These are phyloP conservation scores for Anseranas semipalmata DNA, from an alignment of 2,113 vertebrate genomes.

Conservation along the genomic window DNA sequence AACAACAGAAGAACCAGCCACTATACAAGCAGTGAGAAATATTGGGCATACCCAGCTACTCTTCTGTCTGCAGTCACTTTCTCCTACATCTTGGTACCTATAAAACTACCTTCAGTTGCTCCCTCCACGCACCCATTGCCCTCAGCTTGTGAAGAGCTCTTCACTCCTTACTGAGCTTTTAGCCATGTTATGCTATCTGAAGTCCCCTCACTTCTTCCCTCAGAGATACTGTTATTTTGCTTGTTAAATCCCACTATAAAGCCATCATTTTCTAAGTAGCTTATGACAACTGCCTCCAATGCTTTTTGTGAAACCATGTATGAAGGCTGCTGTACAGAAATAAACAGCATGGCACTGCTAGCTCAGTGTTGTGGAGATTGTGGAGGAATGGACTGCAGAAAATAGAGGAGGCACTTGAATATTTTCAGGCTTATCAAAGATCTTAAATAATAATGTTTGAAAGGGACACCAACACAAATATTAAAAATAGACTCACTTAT, in stretches of 20 bases:
- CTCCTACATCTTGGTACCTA: background rate
- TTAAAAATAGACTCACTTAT: background rate
- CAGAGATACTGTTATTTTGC: background rate
- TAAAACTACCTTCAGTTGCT: background rate
- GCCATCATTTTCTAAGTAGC: background rate
- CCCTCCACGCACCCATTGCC: rapidly evolving
- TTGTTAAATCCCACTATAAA: background rate
- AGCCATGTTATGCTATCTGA: background rate
- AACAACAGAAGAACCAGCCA: background rate
- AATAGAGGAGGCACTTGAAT: background rate
- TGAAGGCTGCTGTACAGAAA: background rate
- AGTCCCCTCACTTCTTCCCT: background rate
- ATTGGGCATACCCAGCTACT: background rate
- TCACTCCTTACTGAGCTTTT: background rate
- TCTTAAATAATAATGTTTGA: background rate
- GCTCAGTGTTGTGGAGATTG: background rate
- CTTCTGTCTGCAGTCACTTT: background rate
- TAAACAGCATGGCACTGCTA: background rate
- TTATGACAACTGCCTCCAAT: background rate
- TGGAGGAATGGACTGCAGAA: background rate
- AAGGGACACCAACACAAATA: background rate
- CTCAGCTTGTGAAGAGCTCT: background rate
- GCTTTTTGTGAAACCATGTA: background rate
- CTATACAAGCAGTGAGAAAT: background rate
- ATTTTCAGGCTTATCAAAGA: background rate